phyloP scores from a whole-genome alignment of 2,797 vertebrate genomes.

The Rhabdophis nuchalis region DNA sequence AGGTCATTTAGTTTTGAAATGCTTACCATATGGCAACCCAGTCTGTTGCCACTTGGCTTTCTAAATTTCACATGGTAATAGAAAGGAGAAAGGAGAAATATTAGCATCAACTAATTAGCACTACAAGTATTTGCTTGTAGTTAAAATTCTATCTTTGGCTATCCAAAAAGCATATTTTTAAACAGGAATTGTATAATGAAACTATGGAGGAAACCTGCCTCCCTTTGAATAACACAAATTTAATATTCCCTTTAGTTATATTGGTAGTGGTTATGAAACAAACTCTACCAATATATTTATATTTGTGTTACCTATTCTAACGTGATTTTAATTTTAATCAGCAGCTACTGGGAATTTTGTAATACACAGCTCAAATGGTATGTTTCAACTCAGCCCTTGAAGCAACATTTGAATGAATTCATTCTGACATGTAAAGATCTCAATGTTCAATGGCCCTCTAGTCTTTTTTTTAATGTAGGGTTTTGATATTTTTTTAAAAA shows the following conservation, averaged over 20 bases:
- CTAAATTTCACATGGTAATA: neutral
- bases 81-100: conserved; percentile 27
- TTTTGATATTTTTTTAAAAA: neutral
- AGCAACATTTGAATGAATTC: neutral
- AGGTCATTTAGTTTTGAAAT: conserved; percentile 20
- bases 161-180: conserved; percentile 10
- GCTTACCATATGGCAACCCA: neutral
- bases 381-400: neutral
- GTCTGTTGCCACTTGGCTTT: conserved; percentile 14
- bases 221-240: neutral
- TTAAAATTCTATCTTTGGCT: conserved; percentile 35
- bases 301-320: conserved; percentile 11
- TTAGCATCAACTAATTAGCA: no score
- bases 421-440: neutral
- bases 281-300: neutral
- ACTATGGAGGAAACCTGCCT: conserved; percentile 22
- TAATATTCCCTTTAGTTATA: conserved; percentile 25
- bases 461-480: neutral
- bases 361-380: neutral
- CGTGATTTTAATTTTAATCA: conserved; percentile 38
- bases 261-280: neutral
- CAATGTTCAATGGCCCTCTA: neutral
- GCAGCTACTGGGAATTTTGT: conserved; percentile 22
- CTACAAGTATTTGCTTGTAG: conserved; percentile 14
- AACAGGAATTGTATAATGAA: conserved; percentile 39